Percentiles rank a stretch among this genome's conserved stretches.
Evolutionary conservation across 2,888 invertebrate species (phyloP).

Genomic region (Mythimna albipuncta): DNA sequence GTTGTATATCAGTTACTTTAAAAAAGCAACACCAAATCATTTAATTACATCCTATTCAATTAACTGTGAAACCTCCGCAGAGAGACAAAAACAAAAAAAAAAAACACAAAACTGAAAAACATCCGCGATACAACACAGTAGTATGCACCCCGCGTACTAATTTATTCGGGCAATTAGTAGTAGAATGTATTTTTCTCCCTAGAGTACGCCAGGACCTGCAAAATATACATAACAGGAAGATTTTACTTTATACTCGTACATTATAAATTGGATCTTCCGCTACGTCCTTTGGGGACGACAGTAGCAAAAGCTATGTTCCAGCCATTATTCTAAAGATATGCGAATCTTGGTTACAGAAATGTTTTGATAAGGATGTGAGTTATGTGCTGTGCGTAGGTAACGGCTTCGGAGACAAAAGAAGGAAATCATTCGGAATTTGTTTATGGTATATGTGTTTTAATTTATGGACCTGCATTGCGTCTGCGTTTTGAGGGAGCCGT

Average conservation of each 20-base stretch:
- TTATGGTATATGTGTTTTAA: conserved; percentile 4
- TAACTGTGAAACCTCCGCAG: too few relatives aligned
- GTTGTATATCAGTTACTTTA: too few relatives aligned
- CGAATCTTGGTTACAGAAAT: conserved; percentile 46
- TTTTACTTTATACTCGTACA: conserved; percentile 61
- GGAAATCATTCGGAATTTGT: conserved; percentile 33
- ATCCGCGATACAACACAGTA: conserved; percentile 23
- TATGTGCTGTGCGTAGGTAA: conserved; percentile 34
- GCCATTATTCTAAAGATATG: conserved; percentile 57
- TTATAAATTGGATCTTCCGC: conserved; percentile 66
- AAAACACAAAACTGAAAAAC: conserved; percentile 6
- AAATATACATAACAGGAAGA: conserved; percentile 59
- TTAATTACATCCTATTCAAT: too few relatives aligned
- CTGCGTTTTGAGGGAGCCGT: background rate
- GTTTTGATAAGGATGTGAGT: conserved; percentile 48
- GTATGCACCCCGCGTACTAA: conserved; percentile 55
- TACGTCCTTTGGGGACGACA: conserved; percentile 53
- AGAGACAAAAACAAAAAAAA: too few relatives aligned
- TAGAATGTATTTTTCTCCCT: conserved; percentile 66
- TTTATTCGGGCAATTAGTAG: conserved; percentile 64
- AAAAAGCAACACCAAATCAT: too few relatives aligned
- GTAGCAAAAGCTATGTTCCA: conserved; percentile 50
- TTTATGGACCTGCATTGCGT: conserved; percentile 32
- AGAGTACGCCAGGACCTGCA: conserved; percentile 47
- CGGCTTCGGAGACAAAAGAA: conserved; percentile 39